Percentiles rank a stretch among this genome's conserved stretches.
These are phyloP conservation scores for Lepidostoma basale DNA, from an alignment of 1,140 invertebrate species.

Conservation along the genomic window DNA sequence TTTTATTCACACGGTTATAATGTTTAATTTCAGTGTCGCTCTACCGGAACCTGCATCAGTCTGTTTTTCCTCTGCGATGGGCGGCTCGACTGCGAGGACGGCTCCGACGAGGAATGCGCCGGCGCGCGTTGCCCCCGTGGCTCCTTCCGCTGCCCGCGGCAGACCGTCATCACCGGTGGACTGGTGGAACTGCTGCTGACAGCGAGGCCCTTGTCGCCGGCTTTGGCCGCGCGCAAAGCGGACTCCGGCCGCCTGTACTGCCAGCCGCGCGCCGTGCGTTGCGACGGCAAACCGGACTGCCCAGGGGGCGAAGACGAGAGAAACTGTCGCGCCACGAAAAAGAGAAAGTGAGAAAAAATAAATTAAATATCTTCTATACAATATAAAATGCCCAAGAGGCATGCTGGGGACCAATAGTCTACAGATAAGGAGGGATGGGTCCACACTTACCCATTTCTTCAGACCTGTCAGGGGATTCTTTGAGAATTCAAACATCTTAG, in stretches of 20 bases:
- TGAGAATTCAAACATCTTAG: too few species aligned
- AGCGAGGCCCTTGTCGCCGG: slow-evolving; percentile 60
- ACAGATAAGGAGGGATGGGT: too few species aligned
- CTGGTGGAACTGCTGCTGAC: slow-evolving; percentile 78
- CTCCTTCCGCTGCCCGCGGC: slow-evolving; percentile 33
- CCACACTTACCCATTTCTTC: too few species aligned
- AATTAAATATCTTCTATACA: too few species aligned
- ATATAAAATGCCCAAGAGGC: too few species aligned
- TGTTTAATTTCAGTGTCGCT: slow-evolving; percentile 68
- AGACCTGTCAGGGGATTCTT: too few species aligned
- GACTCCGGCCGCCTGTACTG: slow-evolving; percentile 75
- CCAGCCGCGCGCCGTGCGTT: slow-evolving; percentile 75
- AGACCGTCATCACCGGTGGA: slow-evolving; percentile 66
- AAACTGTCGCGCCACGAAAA: slow-evolving; percentile 68
- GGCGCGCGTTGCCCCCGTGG: slow-evolving; percentile 50
- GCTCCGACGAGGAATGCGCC: slow-evolving; percentile 79
- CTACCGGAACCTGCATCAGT: slow-evolving; percentile 84
- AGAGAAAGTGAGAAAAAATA: slow-evolving; percentile 57
- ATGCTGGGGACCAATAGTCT: too few species aligned
- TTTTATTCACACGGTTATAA: too few species aligned
- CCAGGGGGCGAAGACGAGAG: slow-evolving; percentile 81
- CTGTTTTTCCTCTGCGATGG: slow-evolving; percentile 94
- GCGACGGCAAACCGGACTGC: slow-evolving; percentile 80
- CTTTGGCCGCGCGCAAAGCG: slow-evolving; percentile 69
- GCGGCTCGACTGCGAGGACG: slow-evolving; percentile 84